These are phyloP conservation scores for Caenorhabditis angaria DNA, from an alignment of 2,888 invertebrate species.

Conservation along the genomic window DNA sequence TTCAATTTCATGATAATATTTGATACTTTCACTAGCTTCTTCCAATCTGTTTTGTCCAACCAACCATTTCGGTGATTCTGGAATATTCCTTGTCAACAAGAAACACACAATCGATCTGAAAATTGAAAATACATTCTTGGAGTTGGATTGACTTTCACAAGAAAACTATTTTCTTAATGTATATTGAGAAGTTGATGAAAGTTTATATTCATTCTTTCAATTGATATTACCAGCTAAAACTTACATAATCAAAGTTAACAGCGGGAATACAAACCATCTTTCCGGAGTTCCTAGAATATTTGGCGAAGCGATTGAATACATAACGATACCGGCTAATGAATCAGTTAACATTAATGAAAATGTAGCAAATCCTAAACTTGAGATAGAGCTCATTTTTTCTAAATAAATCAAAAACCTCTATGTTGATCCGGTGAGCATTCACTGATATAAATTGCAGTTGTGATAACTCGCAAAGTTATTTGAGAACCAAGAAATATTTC, in stretches of 20 bases:
- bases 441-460: conserved; percentile 32
- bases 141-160: no score
- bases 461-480: conserved; percentile 24
- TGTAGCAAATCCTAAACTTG: neutral
- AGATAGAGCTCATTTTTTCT: no score
- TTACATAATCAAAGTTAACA: conserved; percentile 16
- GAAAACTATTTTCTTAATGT: no score
- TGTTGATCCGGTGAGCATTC: conserved; percentile 44
- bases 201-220: no score
- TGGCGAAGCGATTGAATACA: conserved; percentile 18
- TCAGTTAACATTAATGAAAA: neutral
- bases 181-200: no score
- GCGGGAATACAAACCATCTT: conserved; percentile 37
- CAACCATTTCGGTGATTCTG: conserved; percentile 55
- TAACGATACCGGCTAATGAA: neutral
- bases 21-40: conserved; percentile 31
- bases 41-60: conserved; percentile 33
- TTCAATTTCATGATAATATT: conserved; percentile 35
- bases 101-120: conserved; percentile 29
- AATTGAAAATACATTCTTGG: neutral
- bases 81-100: conserved; percentile 20
- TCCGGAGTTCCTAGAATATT: conserved; percentile 23
- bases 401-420: conserved; percentile 29
- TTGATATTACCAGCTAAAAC: no score
- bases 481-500: conserved; percentile 21